Conservation (phyloP, 2,888 invertebrate genomes). For the Invenusta paracnida region DNA sequence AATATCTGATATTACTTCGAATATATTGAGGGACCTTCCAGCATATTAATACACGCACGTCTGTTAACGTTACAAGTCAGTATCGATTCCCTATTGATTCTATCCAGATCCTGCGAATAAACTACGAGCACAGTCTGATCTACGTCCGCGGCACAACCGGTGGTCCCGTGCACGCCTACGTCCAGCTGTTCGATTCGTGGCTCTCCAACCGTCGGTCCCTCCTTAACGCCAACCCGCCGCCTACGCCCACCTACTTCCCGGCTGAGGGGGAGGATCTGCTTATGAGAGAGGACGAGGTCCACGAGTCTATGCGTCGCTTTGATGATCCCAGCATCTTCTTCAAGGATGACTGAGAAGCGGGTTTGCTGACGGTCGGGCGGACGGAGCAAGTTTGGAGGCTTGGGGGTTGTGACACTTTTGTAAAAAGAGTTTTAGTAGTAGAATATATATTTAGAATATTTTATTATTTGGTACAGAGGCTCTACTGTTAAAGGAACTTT, state of each 20-base stretch:
- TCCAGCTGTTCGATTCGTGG: conserved; percentile 73
- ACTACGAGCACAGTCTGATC: conserved; percentile 85
- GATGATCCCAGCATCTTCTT: neutral
- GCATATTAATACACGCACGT: no score
- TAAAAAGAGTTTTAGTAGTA: no score
- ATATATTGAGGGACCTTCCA: no score
- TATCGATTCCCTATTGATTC: conserved; percentile 5
- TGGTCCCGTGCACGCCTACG: conserved; percentile 70
- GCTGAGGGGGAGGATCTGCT: conserved; percentile 60
- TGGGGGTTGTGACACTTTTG: no score
- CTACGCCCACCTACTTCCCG: conserved; percentile 75
- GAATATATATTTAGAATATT: no score
- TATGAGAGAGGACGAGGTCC: neutral
- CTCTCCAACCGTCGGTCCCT: conserved; percentile 62
- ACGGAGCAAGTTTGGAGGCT: no score
- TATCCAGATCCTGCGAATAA: conserved; percentile 79
- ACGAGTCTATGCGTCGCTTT: neutral
- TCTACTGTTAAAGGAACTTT: no score
- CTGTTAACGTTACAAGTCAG: no score
- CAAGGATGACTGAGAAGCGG: neutral
- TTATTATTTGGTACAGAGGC: no score
- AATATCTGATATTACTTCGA: no score
- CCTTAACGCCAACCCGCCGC: conserved; percentile 63
- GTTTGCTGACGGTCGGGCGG: no score
- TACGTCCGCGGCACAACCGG: conserved; percentile 80